Evolutionary conservation across 2,888 invertebrate genomes (phyloP), one percentile per base, ranked within the genome.

Genomic region (Mythimna ferrago): DNA sequence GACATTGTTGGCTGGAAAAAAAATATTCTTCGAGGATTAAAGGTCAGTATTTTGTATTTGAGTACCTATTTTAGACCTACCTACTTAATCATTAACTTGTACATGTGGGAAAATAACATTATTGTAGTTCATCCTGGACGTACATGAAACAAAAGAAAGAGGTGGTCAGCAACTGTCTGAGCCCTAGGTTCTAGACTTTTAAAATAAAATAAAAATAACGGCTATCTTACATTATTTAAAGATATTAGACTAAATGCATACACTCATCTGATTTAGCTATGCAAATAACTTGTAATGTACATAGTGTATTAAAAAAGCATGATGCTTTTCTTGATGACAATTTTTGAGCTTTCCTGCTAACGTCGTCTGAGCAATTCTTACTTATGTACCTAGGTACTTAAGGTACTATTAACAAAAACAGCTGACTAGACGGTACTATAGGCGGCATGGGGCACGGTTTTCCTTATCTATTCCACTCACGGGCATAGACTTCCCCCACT

Each of bases 1-100:
- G 35, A 66, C n/a, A 35, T 38, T 67, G 16, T 61, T 73, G 48
- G 26, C n/a, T 41, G 1, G n/a, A 60, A 16, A 5, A 19, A 21
- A 53, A 48, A 48, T 16, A 11, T 6, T 44, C 26, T 44, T 54
- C 16, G 38, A 73, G 44, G 54, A 73, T 0, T 35, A 5, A 48
- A 73, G 61, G 74, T 74, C 26, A 73, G 67, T 71, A 57, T 57
- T 56, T 48, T 38, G 19, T 58, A 2, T 38, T n/a, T 60, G 19
- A 38, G 11, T 16, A 16, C 48, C 48, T 16, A 48, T 6, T 48
- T 48, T 53, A 53, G 26, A 26, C 26, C 26, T 16, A 48, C 44
- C 44, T 44, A 11, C 48, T 16, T 48, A 48, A 2, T 51, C 16
- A 51, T 51, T 19, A 19, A 51, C 16, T 51, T 19, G 16, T 51